Evolutionary conservation across 2,888 invertebrate genomes (phyloP), one percentile per base, ranked within the genome.

Genomic region (Lathronympha strigana): DNA sequence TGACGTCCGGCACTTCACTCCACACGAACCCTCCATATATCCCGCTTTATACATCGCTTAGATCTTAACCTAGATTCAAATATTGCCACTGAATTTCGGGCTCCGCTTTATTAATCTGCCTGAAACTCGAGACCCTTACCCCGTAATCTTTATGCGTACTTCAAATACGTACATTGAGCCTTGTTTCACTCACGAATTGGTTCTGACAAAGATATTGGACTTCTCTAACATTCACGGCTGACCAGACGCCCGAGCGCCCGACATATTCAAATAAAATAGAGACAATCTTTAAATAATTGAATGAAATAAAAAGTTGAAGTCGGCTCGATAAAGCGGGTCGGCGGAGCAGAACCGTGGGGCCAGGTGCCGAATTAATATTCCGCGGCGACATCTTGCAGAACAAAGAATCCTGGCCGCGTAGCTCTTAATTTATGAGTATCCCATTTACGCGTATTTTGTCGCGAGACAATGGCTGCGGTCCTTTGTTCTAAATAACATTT

Each of bases 401-500:
- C 66, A 66, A 66, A 54, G 60, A 63, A 50, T 58, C 31, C 57
- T 54, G 45, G 38, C 55, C 40, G 53, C 57, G 40, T 15, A 15
- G 43, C 53, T 54, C 55, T 38, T 54, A 66, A 66, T 66, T 61
- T 60, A 66, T 66, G 66, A 54, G 66, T 60, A 60, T 64, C 45
- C 45, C 60, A 64, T 64, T 64, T 53, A 53, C 64, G 64, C 51
- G 64, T 38, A 50, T 23, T 40, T 50, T 15, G 45, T 45, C 25
- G 17, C 36, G 54, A 66, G 40, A 66, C 66, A 66, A 66, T 61
- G 54, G 58, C 33, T 50, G 57, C 43, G 28, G 50, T 43, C 66
- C 49, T 61, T 61, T 66, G 66, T 66, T 60, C 38, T 66, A 66
- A 64, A 60, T 66, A 66, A 66, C 66, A 61, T 66, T 66, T 49